A percentile compares a stretch with the other conserved stretches of the same genome.
Conservation (phyloP, 1,140 invertebrate genomes). For the Drosophila takahashii region DNA sequence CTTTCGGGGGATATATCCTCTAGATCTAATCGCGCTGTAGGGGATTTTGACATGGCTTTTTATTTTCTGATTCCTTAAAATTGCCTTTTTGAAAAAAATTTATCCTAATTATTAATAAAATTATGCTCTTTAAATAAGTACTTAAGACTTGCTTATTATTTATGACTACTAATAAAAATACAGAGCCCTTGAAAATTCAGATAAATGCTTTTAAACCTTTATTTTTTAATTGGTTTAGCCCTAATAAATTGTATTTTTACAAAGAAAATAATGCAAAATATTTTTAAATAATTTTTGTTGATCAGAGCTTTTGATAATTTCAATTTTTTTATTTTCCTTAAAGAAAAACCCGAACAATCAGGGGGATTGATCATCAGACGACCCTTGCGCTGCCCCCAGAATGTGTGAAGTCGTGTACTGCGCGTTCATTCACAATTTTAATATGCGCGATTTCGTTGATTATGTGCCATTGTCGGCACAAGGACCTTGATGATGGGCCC, state of each 20-base stretch:
- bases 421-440: constrained; percentile 43
- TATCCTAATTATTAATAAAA: background rate
- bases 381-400: background rate
- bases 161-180: too few relatives aligned
- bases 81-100: background rate
- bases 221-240: background rate
- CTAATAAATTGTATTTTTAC: too few relatives aligned
- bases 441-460: constrained; percentile 62
- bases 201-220: background rate
- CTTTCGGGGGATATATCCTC: background rate
- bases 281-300: too few relatives aligned
- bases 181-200: too few relatives aligned
- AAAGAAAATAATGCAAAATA: too few relatives aligned
- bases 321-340: too few relatives aligned
- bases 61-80: background rate
- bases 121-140: too few relatives aligned
- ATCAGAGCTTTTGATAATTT: too few relatives aligned
- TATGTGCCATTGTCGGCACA: constrained; percentile 57
- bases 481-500: background rate
- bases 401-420: constrained; percentile 23
- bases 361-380: background rate
- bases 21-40: background rate
- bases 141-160: too few relatives aligned
- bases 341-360: background rate
- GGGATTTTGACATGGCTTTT: background rate